A percentile compares a stretch with the other conserved stretches of the same genome.
These are phyloP conservation scores for human DNA, from an alignment of 2,113 vertebrate species.

Conservation along the genomic window DNA sequence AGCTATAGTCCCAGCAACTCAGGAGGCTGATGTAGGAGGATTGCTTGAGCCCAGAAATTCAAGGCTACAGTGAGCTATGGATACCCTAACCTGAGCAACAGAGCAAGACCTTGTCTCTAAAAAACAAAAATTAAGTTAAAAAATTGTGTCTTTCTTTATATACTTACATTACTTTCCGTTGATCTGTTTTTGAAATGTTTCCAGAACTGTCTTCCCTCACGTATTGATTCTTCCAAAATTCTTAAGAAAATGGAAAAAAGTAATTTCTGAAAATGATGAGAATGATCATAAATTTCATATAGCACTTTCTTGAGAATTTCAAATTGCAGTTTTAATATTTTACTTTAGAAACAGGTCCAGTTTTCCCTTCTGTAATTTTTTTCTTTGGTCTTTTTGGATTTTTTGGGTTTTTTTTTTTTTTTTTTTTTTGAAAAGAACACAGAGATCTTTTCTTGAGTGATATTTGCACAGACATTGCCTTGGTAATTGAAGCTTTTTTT, in stretches of 20 bases:
- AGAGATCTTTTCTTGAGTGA: neutral
- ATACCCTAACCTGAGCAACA: too few species aligned
- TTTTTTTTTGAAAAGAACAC: neutral
- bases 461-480: neutral
- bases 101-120: too few species aligned
- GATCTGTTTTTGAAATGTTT: neutral
- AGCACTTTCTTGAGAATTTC: neutral
- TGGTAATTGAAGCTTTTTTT: neutral
- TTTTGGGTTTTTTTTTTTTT: too few species aligned
- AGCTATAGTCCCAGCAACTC: too few species aligned
- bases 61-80: too few species aligned
- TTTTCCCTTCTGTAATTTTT: neutral
- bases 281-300: neutral
- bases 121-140: neutral
- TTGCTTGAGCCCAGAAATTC: too few species aligned
- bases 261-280: neutral
- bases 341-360: neutral
- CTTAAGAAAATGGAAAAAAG: neutral
- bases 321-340: neutral
- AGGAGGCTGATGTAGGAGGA: too few species aligned
- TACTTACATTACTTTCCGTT: slow-evolving; percentile 10
- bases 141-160: neutral
- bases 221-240: neutral
- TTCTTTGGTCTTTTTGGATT: neutral
- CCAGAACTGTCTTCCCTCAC: neutral